These are phyloP conservation scores for Hirudinaria manillensis DNA, from an alignment of 2,888 invertebrate species.

Conservation along the genomic window DNA sequence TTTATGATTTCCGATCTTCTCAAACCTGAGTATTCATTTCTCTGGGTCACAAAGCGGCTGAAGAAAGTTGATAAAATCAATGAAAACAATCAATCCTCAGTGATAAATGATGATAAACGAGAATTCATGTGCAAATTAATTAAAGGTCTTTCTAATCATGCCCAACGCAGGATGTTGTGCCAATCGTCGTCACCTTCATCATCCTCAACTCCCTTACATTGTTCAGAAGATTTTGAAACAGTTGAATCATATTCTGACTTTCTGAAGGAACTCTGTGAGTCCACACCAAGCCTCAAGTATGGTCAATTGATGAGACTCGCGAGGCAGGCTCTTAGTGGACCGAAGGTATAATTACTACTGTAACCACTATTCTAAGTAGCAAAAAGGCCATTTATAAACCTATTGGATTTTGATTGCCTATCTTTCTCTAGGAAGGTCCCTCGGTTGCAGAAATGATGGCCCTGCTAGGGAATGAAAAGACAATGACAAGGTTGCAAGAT, in stretches of 20 bases:
- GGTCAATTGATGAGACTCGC: conserved; percentile 28
- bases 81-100: background rate
- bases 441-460: conserved; percentile 39
- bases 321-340: conserved; percentile 29
- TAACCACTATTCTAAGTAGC: too few species aligned
- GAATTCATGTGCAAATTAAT: too few species aligned
- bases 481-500: conserved; percentile 31
- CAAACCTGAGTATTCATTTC: conserved; percentile 32
- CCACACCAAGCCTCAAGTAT: conserved; percentile 16
- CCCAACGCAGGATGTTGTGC: too few species aligned
- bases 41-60: conserved; percentile 29
- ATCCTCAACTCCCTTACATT: background rate
- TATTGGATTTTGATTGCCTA: background rate
- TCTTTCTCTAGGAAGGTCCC: conserved; percentile 37
- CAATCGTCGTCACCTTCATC: conserved; percentile 4
- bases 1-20: conserved; percentile 30
- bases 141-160: too few species aligned
- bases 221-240: background rate
- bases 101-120: background rate
- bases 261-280: background rate
- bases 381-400: too few species aligned
- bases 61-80: background rate
- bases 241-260: background rate
- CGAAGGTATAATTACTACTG: conserved; percentile 29
- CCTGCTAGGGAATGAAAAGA: conserved; percentile 35